These are phyloP conservation scores for Archivesica marissinica DNA, from an alignment of 1,140 invertebrate genomes.

Conservation along the genomic window DNA sequence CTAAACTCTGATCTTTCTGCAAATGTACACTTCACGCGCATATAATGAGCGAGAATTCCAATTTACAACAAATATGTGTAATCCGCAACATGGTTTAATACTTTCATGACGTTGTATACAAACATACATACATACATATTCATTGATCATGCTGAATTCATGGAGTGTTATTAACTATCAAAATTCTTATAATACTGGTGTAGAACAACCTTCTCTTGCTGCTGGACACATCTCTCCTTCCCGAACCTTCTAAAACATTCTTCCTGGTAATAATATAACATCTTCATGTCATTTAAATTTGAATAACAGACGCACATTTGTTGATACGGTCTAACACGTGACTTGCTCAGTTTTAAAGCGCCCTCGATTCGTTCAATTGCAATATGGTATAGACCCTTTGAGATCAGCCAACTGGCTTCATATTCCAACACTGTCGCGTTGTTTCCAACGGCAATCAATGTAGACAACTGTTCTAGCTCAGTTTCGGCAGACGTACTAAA, in stretches of 20 bases:
- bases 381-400: conserved; percentile 56
- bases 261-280: conserved; percentile 38
- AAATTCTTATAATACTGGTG: conserved; percentile 55
- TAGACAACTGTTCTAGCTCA: not conserved
- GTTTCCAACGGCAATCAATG: not conserved
- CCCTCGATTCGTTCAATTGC: conserved; percentile 47
- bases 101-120: too few species aligned
- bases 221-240: conserved; percentile 34
- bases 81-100: too few species aligned
- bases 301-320: conserved; percentile 59
- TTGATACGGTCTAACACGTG: conserved; percentile 61
- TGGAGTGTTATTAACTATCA: too few species aligned
- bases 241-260: conserved; percentile 58
- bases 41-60: too few species aligned
- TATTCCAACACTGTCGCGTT: conserved; percentile 67
- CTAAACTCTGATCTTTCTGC: too few species aligned
- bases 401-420: conserved; percentile 67
- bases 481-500: conserved; percentile 10
- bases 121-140: too few species aligned
- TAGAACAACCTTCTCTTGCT: conserved; percentile 62
- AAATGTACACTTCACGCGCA: too few species aligned
- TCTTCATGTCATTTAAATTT: conserved; percentile 32
- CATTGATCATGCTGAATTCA: too few species aligned
- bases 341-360: conserved; percentile 36
- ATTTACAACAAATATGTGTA: too few species aligned